Conservation (phyloP, 2,113 vertebrate species). For the Mormyrus lacerda region DNA sequence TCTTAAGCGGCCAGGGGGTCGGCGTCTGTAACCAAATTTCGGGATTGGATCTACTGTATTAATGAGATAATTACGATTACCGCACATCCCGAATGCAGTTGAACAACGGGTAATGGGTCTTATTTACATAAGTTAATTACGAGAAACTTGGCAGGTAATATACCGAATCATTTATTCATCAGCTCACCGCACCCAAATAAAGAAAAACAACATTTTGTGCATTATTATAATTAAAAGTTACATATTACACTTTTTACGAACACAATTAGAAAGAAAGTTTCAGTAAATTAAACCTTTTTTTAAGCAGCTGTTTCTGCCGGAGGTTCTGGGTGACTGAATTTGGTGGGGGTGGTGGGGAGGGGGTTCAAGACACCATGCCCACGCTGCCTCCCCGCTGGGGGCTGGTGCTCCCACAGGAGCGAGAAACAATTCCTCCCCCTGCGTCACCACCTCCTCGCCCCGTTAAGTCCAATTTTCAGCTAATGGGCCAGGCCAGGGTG, state of each 20-base stretch:
- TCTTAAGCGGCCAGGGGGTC: conserved; percentile 21
- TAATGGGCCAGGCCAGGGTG: conserved; percentile 86
- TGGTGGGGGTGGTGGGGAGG: not conserved
- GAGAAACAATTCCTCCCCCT: conserved; percentile 29
- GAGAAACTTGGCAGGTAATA: conserved; percentile 32
- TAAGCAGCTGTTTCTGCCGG: not conserved
- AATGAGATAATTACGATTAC: conserved; percentile 43
- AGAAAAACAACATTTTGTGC: conserved; percentile 16
- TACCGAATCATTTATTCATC: conserved; percentile 31
- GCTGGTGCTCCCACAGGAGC: conserved; percentile 27
- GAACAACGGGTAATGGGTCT: conserved; percentile 35
- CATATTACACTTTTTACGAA: conserved; percentile 6
- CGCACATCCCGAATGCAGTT: conserved; percentile 36
- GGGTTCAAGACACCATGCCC: conserved; percentile 20
- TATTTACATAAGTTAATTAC: conserved; percentile 52
- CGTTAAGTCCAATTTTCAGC: conserved; percentile 92
- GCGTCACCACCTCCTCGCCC: conserved; percentile 60
- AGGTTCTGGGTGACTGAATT: not conserved
- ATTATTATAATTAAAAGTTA: conserved; percentile 16
- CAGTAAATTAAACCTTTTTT: not conserved
- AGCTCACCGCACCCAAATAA: conserved; percentile 10
- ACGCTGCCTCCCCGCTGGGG: conserved; percentile 31
- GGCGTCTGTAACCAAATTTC: conserved; percentile 28
- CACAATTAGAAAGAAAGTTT: conserved; percentile 2
- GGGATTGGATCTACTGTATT: conserved; percentile 38